Base-by-base conservation (phyloP, 2,113 vertebrate genomes). In the Myrmecophaga tridactyla region DNA sequence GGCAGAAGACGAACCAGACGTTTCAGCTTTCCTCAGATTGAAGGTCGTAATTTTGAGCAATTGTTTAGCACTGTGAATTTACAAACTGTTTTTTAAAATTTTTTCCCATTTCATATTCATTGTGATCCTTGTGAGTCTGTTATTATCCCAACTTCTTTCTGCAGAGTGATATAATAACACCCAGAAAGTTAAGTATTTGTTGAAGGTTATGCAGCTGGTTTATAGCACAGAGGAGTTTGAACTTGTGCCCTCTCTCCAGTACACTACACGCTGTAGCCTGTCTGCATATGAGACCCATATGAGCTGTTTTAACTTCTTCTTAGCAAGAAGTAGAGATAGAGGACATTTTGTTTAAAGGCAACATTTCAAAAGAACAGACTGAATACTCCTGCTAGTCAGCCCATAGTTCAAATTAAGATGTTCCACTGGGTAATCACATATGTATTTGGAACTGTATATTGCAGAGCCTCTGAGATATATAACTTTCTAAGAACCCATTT, bases 401-500 rank as follows among this genome's bases (percentile, higher is more conserved):
- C 10, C 56, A 39, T 41, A 43, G 51, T 89, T 84, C 86, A 94
- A 84, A 94, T 78, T n/a, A 89, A 83, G 77, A 96, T 88, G 90
- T 92, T 96, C 86, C 76, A 58, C 18, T 91, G 97, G 56, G 62
- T 97, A 96, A 97, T 89, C 96, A 94, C 97, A 92, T 51, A 86
- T 48, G 29, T 1, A 0, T 94, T 82, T 97, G 81, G 91, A 1
- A 1, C 84, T 31, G 29, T 90, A 56, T 90, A 80, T 80, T 77
- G 21, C 82, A 92, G 94, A 97, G 65, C 69, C 88, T 94, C 72
- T 63, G 85, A 97, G 94, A 89, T 87, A 90, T 10, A 89, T 81
- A 70, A 85, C 89, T 53, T 96, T 97, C 95, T 90, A 96, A 89
- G 94, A 97, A 97, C 8, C 29, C 31, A 92, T 17, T 97, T 96